Conservation (phyloP, 2,797 vertebrate species). For the Alauda arvensis region DNA sequence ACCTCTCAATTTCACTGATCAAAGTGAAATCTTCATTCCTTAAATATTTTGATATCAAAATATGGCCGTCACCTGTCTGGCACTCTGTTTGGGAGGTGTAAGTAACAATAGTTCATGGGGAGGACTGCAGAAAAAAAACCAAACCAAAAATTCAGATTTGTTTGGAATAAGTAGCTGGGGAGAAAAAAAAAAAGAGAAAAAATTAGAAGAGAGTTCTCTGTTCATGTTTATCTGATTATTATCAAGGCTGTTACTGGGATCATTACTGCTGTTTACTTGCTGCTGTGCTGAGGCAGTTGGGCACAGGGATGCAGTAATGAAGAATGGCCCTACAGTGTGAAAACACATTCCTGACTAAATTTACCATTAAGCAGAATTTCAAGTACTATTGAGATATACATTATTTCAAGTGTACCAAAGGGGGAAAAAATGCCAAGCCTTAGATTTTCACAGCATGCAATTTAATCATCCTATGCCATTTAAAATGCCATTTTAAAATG, state of each 20-base stretch:
- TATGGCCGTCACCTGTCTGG: not conserved
- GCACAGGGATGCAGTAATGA: not conserved
- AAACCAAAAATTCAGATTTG: not conserved
- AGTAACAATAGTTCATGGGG: not conserved
- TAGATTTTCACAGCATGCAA: not conserved
- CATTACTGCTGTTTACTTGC: not conserved
- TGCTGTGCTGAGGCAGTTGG: not conserved
- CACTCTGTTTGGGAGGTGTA: not conserved
- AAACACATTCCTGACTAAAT: not conserved
- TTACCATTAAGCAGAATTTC: not conserved
- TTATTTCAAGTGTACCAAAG: not conserved
- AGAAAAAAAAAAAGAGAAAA: not conserved
- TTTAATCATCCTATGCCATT: not conserved
- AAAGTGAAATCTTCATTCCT: not conserved
- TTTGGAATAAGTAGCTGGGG: not conserved
- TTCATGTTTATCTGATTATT: not conserved
- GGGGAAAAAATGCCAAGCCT: not conserved
- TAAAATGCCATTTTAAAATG: not conserved
- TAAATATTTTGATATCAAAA: not conserved
- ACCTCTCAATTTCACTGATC: not conserved
- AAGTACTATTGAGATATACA: not conserved
- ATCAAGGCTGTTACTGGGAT: not conserved
- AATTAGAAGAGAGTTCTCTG: not conserved
- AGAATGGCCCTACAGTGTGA: not conserved
- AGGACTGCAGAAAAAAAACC: not conserved